phyloP scores from a whole-genome alignment of 2,113 vertebrate genomes.

The Colinus virginianus region DNA sequence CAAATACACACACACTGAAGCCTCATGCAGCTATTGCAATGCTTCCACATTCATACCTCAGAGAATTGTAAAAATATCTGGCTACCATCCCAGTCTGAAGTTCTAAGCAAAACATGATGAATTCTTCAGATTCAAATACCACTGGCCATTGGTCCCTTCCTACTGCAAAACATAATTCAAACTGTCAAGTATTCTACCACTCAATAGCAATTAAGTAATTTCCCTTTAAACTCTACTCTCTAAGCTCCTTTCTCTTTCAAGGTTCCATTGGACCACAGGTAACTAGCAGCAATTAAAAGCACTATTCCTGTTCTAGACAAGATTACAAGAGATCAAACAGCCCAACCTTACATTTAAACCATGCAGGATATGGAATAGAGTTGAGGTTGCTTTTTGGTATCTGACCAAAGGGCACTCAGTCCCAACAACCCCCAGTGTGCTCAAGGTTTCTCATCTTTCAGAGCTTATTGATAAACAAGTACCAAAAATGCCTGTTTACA shows the following conservation, averaged over 20 bases:
- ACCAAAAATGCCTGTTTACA: neutral
- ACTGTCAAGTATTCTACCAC: neutral
- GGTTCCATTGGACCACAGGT: too few relatives aligned
- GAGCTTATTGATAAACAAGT: neutral
- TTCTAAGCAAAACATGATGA: neutral
- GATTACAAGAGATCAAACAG: neutral
- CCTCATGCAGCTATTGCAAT: neutral
- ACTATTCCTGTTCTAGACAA: neutral
- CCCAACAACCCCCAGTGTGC: too few relatives aligned
- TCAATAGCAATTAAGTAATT: neutral
- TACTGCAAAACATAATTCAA: neutral
- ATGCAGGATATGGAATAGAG: neutral
- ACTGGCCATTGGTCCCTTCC: neutral
- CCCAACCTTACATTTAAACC: neutral
- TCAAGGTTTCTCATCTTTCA: neutral
- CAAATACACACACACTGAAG: neutral
- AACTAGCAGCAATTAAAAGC: neutral
- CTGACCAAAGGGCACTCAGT: neutral
- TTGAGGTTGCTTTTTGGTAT: neutral
- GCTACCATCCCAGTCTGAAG: neutral
- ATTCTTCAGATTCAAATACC: neutral
- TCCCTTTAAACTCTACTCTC: neutral
- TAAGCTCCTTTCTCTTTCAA: neutral
- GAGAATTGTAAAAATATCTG: neutral
- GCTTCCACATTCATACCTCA: neutral